Base-by-base conservation (phyloP, 2,888 invertebrate species). In the Catocala nupta region DNA sequence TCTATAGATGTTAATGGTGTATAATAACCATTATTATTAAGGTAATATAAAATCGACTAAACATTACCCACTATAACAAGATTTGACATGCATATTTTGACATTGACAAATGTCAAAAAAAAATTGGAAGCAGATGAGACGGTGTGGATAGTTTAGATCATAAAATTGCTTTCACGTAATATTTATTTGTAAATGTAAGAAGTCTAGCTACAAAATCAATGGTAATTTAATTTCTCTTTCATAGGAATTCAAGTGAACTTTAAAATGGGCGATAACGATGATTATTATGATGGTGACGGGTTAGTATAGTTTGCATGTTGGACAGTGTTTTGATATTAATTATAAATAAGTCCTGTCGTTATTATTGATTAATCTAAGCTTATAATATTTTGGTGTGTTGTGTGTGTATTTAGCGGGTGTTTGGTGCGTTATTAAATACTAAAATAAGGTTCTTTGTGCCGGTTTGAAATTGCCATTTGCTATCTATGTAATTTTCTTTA, bases 281-380 rank as follows among this genome's bases (percentile, higher is more conserved):
- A 90, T 82, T 91, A 88, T 89, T 90, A 88, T 83, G 91, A 90
- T 77, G 92, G 92, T 90, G 92, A 92, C 81, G 94, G 94, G 94
- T 94, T 91, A 93, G 93, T 93, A 91, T 80, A 79, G 75, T 73
- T 77, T 36, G 77, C 69, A 70, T 72, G 72, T 62, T 68, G 65
- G 63, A 12, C 66, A 64, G 73, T 73, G 67, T 72, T 67, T 67
- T 63, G 70, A 42, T 72, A 59, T 57, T 57, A 10, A 59, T 67
- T 61, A 60, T 60, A 53, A 43, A 9, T 59, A 59, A 11, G 33
- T 59, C 39, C 39, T 56, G 42, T 68, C 25, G 42, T 53, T 60
- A 45, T 54, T 67, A 60, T 59, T 71, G 55, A 65, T 74, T 62
- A 59, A 45, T 48, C 11, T 9, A 47, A 39, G 11, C 58, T n/a